Evolutionary conservation across 2,797 vertebrate species (phyloP), one percentile per base, ranked within the genome.

Genomic region (Mastacembelus armatus): DNA sequence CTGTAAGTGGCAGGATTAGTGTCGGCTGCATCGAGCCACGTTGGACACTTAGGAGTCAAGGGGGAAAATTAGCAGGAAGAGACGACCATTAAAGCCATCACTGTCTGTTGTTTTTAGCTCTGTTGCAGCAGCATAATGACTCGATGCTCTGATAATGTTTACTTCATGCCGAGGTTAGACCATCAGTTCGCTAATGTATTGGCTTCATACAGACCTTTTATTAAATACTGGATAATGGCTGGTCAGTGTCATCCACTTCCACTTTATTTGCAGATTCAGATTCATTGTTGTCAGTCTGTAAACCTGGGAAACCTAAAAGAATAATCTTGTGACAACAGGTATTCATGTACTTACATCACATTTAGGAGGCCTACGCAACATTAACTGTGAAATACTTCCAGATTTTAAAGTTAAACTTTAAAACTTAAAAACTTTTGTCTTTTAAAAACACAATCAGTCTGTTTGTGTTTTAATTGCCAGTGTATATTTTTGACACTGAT

Each of bases 61-160:
- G 21, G 36, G 56, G 66, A 32, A 10, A 50, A 30, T 39, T 39
- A 48, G 56, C 35, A 21, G 58, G 58, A 67, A 40, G 57, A 61
- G 49, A n/a, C 1, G 43, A 10, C 26, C 65, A 48, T 74, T 56
- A 61, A n/a, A 61, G 60, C 48, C 55, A 60, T 61, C 50, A 51
- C 15, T 29, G 29, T 7, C 21, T 51, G 69, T 21, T 60, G 63
- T 65, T 39, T 57, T 30, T 29, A 78, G 70, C 60, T 70, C 38
- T 32, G 63, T 71, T 35, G 50, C 48, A 18, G 50, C 51, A 43
- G 40, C 18, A 7, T 55, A 61, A 56, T 42, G 56, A 67, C 51
- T 62, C 10, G 0, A 7, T 5, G 35, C 55, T 61, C 21, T 48
- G 48, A 58, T 32, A 6, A 67, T 72, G 63, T 49, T 68, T 38